Conservation (phyloP, 2,113 vertebrate species). For the Catagonus wagneri region DNA sequence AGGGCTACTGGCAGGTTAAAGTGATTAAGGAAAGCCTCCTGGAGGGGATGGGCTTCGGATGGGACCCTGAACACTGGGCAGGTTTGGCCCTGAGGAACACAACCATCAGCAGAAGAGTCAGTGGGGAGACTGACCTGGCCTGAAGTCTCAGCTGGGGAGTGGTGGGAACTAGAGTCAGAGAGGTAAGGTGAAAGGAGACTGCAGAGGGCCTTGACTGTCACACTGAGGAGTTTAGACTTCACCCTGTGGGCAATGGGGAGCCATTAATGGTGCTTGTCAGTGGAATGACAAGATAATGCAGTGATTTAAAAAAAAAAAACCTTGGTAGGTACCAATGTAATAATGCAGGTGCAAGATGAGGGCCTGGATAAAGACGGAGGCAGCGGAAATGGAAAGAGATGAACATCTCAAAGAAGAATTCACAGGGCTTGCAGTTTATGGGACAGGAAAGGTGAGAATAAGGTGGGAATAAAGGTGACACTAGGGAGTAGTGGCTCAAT, state of each 20-base stretch:
- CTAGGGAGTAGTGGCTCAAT: not conserved
- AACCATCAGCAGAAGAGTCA: slow-evolving; percentile 71
- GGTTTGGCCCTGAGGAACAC: slow-evolving; percentile 55
- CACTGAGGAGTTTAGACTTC: slow-evolving; percentile 80
- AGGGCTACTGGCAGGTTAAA: slow-evolving; percentile 54
- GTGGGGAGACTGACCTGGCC: slow-evolving; percentile 81
- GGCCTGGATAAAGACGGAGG: slow-evolving; percentile 62
- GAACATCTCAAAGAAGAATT: slow-evolving; percentile 8
- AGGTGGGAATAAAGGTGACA: not conserved
- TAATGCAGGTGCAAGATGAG: slow-evolving; percentile 41
- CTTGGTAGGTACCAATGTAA: slow-evolving; percentile 58
- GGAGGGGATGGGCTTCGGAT: slow-evolving; percentile 28
- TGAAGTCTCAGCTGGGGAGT: slow-evolving; percentile 82
- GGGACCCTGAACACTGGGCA: slow-evolving; percentile 52
- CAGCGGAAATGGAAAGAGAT: slow-evolving; percentile 37
- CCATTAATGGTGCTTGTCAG: slow-evolving; percentile 75
- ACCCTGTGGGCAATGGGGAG: slow-evolving; percentile 80
- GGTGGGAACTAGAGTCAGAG: slow-evolving; percentile 79
- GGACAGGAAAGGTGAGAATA: not conserved
- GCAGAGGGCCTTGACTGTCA: slow-evolving; percentile 79
- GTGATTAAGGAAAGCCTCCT: slow-evolving; percentile 68
- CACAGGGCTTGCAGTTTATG: not conserved
- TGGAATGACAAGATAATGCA: slow-evolving; percentile 77
- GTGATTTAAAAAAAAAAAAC: slow-evolving; percentile 44
- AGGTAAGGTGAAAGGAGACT: slow-evolving; percentile 79